These are phyloP conservation scores for Leucoraja erinaceus DNA, from an alignment of 2,113 vertebrate genomes.

Conservation along the genomic window DNA sequence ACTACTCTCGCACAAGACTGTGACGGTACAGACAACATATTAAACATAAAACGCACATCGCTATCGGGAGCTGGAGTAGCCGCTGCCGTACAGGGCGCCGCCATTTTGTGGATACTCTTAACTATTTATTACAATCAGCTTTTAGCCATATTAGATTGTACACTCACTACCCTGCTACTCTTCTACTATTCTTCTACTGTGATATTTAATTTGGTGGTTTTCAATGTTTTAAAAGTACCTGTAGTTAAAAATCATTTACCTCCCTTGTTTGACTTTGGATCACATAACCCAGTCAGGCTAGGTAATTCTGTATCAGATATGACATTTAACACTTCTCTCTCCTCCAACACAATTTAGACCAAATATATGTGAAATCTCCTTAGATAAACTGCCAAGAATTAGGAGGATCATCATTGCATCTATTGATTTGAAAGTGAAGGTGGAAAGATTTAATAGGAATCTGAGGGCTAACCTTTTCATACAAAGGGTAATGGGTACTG, in stretches of 20 bases:
- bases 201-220: neutral
- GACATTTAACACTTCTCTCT: neutral
- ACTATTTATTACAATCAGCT: neutral
- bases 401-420: too few species aligned
- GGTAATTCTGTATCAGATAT: neutral
- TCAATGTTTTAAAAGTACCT: neutral
- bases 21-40: too few species aligned
- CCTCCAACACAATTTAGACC: neutral
- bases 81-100: too few species aligned
- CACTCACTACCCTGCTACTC: neutral
- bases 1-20: too few species aligned
- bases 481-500: too few species aligned
- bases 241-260: neutral
- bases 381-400: too few species aligned
- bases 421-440: too few species aligned
- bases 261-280: neutral
- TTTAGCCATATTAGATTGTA: neutral
- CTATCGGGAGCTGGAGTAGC: too few species aligned
- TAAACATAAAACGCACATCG: too few species aligned
- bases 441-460: too few species aligned
- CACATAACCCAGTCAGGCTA: neutral
- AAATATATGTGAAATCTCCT: neutral
- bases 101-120: neutral
- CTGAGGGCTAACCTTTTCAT: too few species aligned
- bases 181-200: neutral